Percentiles rank a stretch among this genome's conserved stretches.
phyloP scores from a whole-genome alignment of 2,113 vertebrate genomes.

The Megaleporinus macrocephalus region DNA sequence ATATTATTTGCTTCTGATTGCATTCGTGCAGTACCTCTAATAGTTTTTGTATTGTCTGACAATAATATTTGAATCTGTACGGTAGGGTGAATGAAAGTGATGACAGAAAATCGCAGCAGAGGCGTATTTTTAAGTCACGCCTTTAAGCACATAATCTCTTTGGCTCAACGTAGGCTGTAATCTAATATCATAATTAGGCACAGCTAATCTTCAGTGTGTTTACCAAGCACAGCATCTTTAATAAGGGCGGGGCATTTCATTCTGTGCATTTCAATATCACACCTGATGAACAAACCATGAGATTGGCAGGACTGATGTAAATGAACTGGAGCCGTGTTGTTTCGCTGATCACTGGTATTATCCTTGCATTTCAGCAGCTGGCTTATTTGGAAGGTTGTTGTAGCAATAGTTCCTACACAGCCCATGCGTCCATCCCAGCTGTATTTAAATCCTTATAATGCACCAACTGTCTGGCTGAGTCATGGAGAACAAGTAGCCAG shows the following conservation, averaged over 20 bases:
- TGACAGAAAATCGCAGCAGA: neutral
- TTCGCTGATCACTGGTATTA: too few species aligned
- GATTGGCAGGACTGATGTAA: too few species aligned
- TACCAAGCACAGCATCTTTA: neutral
- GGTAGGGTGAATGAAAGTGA: neutral
- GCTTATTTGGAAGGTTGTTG: neutral
- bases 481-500: neutral
- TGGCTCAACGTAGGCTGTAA: neutral
- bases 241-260: neutral
- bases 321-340: too few species aligned
- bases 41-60: too few species aligned
- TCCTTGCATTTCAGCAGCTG: neutral
- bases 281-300: neutral
- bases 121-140: neutral
- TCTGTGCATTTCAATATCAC: neutral
- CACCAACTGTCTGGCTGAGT: neutral
- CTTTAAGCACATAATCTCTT: neutral
- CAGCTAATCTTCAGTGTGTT: neutral
- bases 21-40: too few species aligned
- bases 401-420: neutral
- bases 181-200: conserved; percentile 16
- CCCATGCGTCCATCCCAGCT: neutral
- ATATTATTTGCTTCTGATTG: too few species aligned
- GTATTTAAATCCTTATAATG: conserved; percentile 32
- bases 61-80: neutral